Evolutionary conservation across 1,140 invertebrate genomes (phyloP), one percentile per base, ranked within the genome.

Genomic region (Stegodyphus dumicola): DNA sequence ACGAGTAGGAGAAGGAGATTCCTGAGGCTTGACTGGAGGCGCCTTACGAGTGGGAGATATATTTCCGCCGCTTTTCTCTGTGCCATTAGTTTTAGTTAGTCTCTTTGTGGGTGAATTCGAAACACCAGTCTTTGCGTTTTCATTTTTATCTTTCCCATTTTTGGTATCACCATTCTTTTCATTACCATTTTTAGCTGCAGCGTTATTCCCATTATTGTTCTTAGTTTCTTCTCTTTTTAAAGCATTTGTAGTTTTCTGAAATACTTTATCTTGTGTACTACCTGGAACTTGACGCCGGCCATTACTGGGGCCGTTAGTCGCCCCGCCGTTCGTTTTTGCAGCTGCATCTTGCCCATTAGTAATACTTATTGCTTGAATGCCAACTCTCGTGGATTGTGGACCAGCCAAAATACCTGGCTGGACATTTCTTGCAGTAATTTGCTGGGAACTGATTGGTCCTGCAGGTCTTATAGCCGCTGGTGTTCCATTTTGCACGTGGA

Each of bases 211-310:
- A 5, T 17, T 64, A 7, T 64, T 66, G 15, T 79, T 79, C 13
- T 85, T 85, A 4, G 75, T 60, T 65, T 86, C 84, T 86, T 86
- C 84, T 18, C 76, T 78, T 53, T 71, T 86, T 33, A 85, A 70
- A 7, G 73, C 81, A 18, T 85, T 85, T 6, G 81, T 54, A 1
- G 81, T 75, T 17, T 77, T 86, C 13, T 49, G 7, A 53, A 78
- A 77, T 0, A 86, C 84, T 53, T 86, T 77, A 17, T 86, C 76
- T 66, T 77, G 66, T 65, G 11, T 17, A 15, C 49, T 64, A 7
- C 10, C 51, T n/a, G 33, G 49, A 9, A 6, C 5, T 15, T 17
- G 75, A 54, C 13, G 65, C 5, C 33, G 9, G 7, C 56, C 69
- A 56, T 86, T 86, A 5, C 33, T 60, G n/a, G 53, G 7, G 9